Percentiles rank a stretch among this genome's conserved stretches.
phyloP scores from a whole-genome alignment of 2,888 invertebrate genomes.

The Azorinus chamasolen region DNA sequence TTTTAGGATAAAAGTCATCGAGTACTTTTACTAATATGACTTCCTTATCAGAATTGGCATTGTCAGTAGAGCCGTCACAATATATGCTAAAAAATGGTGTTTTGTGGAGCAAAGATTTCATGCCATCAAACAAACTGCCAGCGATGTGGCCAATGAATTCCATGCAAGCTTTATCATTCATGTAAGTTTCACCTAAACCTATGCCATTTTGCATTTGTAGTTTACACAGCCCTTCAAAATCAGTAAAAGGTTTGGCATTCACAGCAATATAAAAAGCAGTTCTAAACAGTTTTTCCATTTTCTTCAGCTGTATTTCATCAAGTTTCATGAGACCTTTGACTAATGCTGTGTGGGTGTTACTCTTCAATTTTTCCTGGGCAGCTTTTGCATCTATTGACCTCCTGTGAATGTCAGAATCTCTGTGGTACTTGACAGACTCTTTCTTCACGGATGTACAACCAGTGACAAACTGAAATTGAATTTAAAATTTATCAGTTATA shows the following conservation, averaged over 20 bases:
- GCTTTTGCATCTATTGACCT: conserved; percentile 1
- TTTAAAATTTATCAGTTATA: too few relatives aligned
- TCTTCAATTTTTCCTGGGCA: neutral
- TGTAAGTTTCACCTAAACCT: conserved; percentile 10
- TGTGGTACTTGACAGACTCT: conserved; percentile 11
- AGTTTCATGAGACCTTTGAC: neutral
- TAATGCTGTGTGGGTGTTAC: neutral
- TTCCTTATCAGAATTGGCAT: neutral
- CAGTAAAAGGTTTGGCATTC: conserved; percentile 22
- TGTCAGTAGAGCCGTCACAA: neutral
- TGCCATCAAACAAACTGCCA: neutral
- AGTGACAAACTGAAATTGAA: conserved; percentile 11
- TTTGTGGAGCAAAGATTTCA: neutral
- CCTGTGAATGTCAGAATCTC: neutral
- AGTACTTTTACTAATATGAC: too few relatives aligned
- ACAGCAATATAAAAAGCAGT: conserved; percentile 5
- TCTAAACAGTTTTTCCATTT: conserved; percentile 17
- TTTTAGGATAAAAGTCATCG: conserved; percentile 23
- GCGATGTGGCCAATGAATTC: conserved; percentile 14
- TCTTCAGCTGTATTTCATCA: conserved; percentile 3
- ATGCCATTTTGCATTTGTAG: neutral
- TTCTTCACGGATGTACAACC: conserved; percentile 3
- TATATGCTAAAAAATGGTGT: neutral
- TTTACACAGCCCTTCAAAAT: conserved; percentile 3
- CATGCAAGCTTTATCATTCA: neutral